Evolutionary conservation across 2,797 vertebrate genomes (phyloP).

Genomic region (Channa striata): DNA sequence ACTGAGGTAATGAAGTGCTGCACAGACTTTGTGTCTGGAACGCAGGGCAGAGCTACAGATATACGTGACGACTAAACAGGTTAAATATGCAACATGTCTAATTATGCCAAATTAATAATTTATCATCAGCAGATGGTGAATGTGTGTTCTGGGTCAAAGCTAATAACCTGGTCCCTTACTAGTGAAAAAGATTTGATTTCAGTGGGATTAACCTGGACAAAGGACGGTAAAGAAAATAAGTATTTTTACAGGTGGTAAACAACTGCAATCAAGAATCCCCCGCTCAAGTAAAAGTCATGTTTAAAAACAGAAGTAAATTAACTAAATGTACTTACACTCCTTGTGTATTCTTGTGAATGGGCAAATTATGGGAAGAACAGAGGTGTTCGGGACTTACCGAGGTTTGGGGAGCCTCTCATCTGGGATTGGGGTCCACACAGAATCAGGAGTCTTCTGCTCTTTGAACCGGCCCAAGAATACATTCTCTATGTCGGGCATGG

Average conservation of each 20-base stretch:
- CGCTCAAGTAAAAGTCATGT: conserved; percentile 12
- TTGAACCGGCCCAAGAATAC: conserved; percentile 97
- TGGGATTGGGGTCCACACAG: conserved; percentile 97
- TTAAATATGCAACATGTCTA: conserved; percentile 82
- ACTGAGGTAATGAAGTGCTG: conserved; percentile 68
- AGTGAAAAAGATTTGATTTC: conserved; percentile 63
- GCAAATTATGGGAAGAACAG: background rate
- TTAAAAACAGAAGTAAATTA: no score
- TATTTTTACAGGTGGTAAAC: conserved; percentile 37
- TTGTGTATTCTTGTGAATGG: no score
- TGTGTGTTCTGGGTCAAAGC: conserved; percentile 65
- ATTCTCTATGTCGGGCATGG: conserved; percentile 97
- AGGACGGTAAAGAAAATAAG: conserved; percentile 43
- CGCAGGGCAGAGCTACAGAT: conserved; percentile 51
- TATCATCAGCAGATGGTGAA: conserved; percentile 73
- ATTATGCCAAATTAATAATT: conserved; percentile 84
- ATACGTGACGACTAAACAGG: conserved; percentile 63
- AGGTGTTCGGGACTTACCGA: conserved; percentile 83
- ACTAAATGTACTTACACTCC: no score
- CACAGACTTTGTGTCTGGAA: conserved; percentile 69
- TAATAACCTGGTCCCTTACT: conserved; percentile 62
- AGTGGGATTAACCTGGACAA: conserved; percentile 50
- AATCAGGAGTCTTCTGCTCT: conserved; percentile 97
- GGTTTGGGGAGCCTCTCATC: conserved; percentile 97
- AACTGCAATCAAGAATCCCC: conserved; percentile 37